A percentile compares a stretch with the other conserved stretches of the same genome.
phyloP scores from a whole-genome alignment of 2,113 vertebrate genomes.

The Muntiacus reevesi region DNA sequence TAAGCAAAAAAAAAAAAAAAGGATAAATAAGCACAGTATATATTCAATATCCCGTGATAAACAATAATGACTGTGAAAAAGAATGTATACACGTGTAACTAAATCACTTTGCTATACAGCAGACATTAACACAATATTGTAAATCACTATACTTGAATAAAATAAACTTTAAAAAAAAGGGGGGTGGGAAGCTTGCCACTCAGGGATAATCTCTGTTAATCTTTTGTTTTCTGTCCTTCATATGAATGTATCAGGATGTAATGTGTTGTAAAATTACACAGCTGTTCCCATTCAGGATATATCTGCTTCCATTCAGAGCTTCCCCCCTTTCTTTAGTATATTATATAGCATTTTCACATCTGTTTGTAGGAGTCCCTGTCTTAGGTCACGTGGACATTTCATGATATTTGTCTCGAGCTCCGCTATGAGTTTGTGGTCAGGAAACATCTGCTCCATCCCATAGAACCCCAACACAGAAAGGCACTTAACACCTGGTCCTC shows the following conservation, averaged over 20 bases:
- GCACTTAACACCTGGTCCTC: neutral
- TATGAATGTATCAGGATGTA: neutral
- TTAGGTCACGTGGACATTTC: neutral
- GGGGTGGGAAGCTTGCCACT: neutral
- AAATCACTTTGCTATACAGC: neutral
- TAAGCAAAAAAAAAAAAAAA: neutral
- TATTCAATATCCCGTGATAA: neutral
- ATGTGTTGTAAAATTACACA: neutral
- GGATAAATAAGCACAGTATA: neutral
- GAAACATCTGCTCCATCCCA: neutral
- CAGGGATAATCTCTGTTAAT: neutral
- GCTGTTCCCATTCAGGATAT: neutral
- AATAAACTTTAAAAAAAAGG: neutral
- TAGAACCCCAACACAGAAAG: neutral
- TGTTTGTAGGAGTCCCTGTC: neutral
- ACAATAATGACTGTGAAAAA: neutral
- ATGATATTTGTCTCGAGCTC: neutral
- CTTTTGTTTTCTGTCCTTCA: neutral
- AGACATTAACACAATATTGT: neutral
- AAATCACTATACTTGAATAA: neutral
- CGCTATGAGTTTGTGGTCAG: neutral
- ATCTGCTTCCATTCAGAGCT: neutral
- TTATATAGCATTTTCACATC: neutral
- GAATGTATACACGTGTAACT: fast-evolving
- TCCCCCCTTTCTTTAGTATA: neutral